A percentile compares a stretch with the other conserved stretches of the same genome.
Evolutionary conservation across 2,113 vertebrate genomes (phyloP).

Genomic region (Dicentrarchus labrax): DNA sequence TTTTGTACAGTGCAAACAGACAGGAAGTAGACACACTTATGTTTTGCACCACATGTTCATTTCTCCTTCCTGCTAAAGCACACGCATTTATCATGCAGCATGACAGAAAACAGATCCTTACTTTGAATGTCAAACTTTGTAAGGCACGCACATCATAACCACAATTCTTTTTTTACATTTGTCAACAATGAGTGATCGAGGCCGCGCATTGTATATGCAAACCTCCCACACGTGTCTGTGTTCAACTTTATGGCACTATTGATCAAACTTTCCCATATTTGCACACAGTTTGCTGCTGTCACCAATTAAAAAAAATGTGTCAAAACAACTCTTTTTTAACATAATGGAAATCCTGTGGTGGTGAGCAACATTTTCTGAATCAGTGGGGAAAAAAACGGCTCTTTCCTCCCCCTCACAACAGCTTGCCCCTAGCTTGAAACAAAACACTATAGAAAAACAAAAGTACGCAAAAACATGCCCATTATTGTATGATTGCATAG

Average conservation of each 20-base stretch:
- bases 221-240: constrained; percentile 60
- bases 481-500: constrained; percentile 4
- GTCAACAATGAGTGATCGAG: constrained; percentile 62
- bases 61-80: constrained; percentile 56
- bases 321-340: constrained; percentile 60
- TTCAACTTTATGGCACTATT: constrained; percentile 45
- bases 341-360: constrained; percentile 51
- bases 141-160: constrained; percentile 25
- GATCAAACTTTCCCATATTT: constrained; percentile 47
- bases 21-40: constrained; percentile 58
- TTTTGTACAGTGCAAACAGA: constrained; percentile 19
- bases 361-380: constrained; percentile 16
- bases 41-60: constrained; percentile 39
- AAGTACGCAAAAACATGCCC: constrained; percentile 14
- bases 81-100: constrained; percentile 27
- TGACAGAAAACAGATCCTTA: constrained; percentile 36
- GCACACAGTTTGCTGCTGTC: constrained; percentile 44
- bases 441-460: constrained; percentile 21
- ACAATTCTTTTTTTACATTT: constrained; percentile 6
- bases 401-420: constrained; percentile 66
- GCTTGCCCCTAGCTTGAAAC: constrained; percentile 32
- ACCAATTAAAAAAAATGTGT: constrained; percentile 70
- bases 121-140: constrained; percentile 45
- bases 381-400: constrained; percentile 30
- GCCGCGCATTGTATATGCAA: constrained; percentile 22